Percentiles rank a stretch among this genome's conserved stretches.
Conservation (phyloP, 2,888 invertebrate species). For the Polymixis flavicincta region DNA sequence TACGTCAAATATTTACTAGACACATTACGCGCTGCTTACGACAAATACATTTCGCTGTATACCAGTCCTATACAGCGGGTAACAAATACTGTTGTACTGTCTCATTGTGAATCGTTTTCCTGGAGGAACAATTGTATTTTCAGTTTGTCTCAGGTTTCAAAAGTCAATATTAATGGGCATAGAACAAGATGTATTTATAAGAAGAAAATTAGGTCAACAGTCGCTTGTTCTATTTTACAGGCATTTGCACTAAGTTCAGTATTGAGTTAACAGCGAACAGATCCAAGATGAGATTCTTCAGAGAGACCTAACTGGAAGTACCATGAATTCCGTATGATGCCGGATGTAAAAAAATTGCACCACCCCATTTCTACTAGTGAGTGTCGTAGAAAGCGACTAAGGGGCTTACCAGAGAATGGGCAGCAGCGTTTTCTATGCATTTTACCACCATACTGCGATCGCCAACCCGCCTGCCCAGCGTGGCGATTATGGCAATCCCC, state of each 20-base stretch:
- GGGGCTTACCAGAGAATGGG: too few species aligned
- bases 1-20: conserved; percentile 71
- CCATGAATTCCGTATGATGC: not conserved
- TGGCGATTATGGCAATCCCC: too few species aligned
- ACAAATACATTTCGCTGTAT: conserved; percentile 65
- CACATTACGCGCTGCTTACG: conserved; percentile 70
- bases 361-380: too few species aligned
- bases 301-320: not conserved
- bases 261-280: not conserved
- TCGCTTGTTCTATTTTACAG: not conserved
- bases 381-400: too few species aligned
- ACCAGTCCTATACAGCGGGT: conserved; percentile 21
- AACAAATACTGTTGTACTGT: conserved; percentile 28
- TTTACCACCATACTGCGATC: too few species aligned
- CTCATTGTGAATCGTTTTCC: conserved; percentile 23
- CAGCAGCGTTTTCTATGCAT: too few species aligned
- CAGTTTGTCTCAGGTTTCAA: not conserved
- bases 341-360: too few species aligned
- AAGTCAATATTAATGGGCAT: not conserved
- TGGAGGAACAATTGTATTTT: conserved; percentile 9
- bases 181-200: not conserved
- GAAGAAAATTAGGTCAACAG: not conserved
- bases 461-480: too few species aligned
- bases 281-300: not conserved
- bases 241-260: not conserved